These are phyloP conservation scores for Potamilus streckersoni DNA, from an alignment of 1,140 invertebrate genomes.

Conservation along the genomic window DNA sequence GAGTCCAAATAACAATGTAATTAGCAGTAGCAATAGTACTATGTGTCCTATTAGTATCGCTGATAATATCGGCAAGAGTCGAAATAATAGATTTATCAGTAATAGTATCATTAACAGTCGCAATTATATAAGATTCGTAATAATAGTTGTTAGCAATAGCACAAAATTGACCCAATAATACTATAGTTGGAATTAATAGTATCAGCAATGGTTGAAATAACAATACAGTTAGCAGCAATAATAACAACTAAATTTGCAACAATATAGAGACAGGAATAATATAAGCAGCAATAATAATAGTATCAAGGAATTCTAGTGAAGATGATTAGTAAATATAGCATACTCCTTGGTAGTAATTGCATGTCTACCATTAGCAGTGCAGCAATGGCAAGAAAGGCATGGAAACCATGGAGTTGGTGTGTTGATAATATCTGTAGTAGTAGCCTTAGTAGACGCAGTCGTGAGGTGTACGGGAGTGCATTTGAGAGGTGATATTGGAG, in stretches of 20 bases:
- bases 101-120: constrained; percentile 18
- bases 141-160: constrained; percentile 18
- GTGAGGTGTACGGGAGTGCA: too few relatives aligned
- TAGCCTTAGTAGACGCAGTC: too few relatives aligned
- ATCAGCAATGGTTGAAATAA: constrained; percentile 8
- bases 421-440: too few relatives aligned
- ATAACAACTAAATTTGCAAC: not conserved
- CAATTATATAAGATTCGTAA: constrained; percentile 2
- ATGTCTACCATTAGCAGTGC: too few relatives aligned
- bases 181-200: constrained; percentile 12
- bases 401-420: too few relatives aligned
- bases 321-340: too few relatives aligned
- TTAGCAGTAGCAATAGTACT: constrained; percentile 12
- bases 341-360: too few relatives aligned
- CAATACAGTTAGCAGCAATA: constrained; percentile 15
- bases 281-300: too few relatives aligned
- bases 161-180: constrained; percentile 21
- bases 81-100: constrained; percentile 18
- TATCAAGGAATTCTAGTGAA: too few relatives aligned
- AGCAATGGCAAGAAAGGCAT: too few relatives aligned
- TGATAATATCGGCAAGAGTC: constrained; percentile 15
- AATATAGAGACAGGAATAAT: too few relatives aligned
- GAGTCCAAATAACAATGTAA: constrained; percentile 21
- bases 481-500: too few relatives aligned
- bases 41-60: constrained; percentile 12